Evolutionary conservation across 92 coral and sea anemone genomes (phyloP).

Genomic region (Epizoanthus fatuus): DNA sequence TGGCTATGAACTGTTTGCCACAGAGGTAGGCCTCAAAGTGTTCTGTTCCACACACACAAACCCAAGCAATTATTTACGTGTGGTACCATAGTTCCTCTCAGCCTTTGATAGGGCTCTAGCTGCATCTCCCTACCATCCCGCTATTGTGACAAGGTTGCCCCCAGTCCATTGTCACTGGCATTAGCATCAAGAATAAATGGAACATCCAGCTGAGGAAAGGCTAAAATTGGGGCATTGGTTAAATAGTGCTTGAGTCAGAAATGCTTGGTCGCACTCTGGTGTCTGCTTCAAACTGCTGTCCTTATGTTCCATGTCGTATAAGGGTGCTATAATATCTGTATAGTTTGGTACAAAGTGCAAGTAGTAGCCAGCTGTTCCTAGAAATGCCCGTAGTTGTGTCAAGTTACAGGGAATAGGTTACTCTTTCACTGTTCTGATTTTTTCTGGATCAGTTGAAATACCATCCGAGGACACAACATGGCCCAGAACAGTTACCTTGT

Average conservation of each 20-base stretch:
- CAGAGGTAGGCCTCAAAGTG: conserved; percentile 11
- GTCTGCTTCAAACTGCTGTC: conserved; percentile 24
- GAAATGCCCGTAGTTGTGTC: conserved; percentile 38
- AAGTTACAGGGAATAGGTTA: conserved; percentile 16
- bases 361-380: conserved; percentile 46
- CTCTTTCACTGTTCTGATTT: conserved; percentile 29
- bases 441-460: conserved; percentile 48
- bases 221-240: conserved; percentile 30
- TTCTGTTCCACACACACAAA: conserved; percentile 19
- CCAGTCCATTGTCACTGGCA: conserved; percentile 37
- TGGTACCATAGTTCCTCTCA: conserved; percentile 18
- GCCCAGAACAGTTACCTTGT: conserved; percentile 27
- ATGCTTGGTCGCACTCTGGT: conserved; percentile 42
- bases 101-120: not conserved
- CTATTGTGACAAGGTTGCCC: conserved; percentile 26
- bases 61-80: conserved; percentile 26
- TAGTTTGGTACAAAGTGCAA: conserved; percentile 50
- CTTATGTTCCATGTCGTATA: conserved; percentile 15
- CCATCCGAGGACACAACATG: conserved; percentile 34
- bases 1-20: conserved; percentile 16
- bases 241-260: not conserved
- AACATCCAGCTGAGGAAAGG: conserved; percentile 12
- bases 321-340: conserved; percentile 43
- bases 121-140: too few relatives aligned
- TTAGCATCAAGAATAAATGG: conserved; percentile 49